Conservation (phyloP, 2,113 vertebrate genomes). For the Trachemys scripta region DNA sequence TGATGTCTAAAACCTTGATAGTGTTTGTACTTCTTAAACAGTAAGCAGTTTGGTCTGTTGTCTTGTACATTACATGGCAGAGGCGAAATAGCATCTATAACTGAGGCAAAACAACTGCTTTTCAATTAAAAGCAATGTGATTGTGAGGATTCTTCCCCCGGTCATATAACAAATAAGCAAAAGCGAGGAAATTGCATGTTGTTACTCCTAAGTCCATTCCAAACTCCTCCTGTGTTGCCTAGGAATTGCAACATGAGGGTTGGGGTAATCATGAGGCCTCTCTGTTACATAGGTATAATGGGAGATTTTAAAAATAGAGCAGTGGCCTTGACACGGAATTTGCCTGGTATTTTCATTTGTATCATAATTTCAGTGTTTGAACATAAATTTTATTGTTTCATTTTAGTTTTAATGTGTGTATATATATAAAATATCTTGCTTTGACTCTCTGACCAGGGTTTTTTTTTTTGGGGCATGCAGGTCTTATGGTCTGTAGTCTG, state of each 20-base stretch:
- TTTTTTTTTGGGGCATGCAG: background rate
- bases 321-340: fast-evolving
- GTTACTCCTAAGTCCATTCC: background rate
- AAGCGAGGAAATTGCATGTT: background rate
- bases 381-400: background rate
- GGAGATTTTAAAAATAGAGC: background rate
- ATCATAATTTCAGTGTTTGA: background rate
- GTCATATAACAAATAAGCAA: background rate
- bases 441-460: fast-evolving
- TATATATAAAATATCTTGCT: background rate
- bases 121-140: constrained; percentile 11
- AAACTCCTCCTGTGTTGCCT: background rate
- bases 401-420: background rate
- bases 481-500: fast-evolving
- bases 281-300: background rate
- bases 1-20: background rate
- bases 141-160: background rate
- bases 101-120: constrained; percentile 11
- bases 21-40: constrained; percentile 48
- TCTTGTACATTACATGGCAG: background rate
- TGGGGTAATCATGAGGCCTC: background rate
- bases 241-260: background rate
- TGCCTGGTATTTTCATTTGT: background rate
- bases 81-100: background rate
- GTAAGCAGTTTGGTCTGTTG: background rate